Conservation (phyloP, 2,797 vertebrate species). For the Rhinichthys osculus region DNA sequence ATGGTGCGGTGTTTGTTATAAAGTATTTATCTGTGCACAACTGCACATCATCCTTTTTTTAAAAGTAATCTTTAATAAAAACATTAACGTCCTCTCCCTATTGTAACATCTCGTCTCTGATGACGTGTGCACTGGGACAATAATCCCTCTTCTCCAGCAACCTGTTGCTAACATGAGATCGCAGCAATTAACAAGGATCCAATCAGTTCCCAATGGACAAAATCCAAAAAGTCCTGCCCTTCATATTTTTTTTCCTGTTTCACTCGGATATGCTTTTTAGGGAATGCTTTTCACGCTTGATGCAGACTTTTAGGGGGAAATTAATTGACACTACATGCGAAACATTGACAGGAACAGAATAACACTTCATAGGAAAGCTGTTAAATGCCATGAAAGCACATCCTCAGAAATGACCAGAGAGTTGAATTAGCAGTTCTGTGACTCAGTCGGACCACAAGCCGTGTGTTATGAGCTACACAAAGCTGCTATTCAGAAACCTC, state of each 20-base stretch:
- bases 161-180: neutral
- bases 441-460: neutral
- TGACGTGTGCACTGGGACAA: neutral
- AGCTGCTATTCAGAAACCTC: neutral
- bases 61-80: neutral
- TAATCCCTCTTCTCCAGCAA: neutral
- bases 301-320: neutral
- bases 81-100: neutral
- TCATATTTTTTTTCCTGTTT: too few species aligned
- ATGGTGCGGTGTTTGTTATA: neutral
- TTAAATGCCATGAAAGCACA: neutral
- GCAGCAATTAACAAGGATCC: neutral
- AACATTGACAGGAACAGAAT: slow-evolving; percentile 26
- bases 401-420: neutral
- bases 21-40: neutral
- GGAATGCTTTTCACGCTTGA: neutral
- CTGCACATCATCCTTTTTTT: neutral
- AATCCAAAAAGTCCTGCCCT: neutral
- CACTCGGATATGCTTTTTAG: neutral
- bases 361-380: neutral
- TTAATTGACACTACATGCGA: slow-evolving; percentile 1
- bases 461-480: neutral
- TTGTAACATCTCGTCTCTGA: neutral
- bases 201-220: neutral
- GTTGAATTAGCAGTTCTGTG: slow-evolving; percentile 5